A percentile compares a stretch with the other conserved stretches of the same genome.
Conservation (phyloP, 2,888 invertebrate species). For the Epinotia nisella region DNA sequence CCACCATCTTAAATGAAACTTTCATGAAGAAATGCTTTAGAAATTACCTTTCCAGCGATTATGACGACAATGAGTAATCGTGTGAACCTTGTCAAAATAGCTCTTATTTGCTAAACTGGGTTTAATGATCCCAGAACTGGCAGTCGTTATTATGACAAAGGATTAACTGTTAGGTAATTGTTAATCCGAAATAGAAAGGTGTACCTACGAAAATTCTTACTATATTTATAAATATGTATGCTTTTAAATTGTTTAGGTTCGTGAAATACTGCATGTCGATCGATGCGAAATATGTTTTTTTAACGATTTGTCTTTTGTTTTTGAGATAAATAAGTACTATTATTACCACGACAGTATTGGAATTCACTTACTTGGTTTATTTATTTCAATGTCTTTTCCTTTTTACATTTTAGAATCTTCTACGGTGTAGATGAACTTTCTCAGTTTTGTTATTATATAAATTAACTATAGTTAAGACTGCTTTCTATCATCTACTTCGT, state of each 20-base stretch:
- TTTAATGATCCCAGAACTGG: constrained; percentile 6
- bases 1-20: not conserved
- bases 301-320: too few species aligned
- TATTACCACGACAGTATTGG: too few species aligned
- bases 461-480: not conserved
- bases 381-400: too few species aligned
- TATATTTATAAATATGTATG: too few species aligned
- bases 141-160: constrained; percentile 6
- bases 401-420: not conserved
- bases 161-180: not conserved
- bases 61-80: constrained; percentile 30
- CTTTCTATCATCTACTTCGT: not conserved
- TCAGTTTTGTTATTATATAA: not conserved
- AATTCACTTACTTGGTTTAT: too few species aligned
- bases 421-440: not conserved
- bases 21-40: constrained; percentile 10
- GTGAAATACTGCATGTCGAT: too few species aligned
- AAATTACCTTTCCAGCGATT: constrained; percentile 18
- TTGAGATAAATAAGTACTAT: too few species aligned
- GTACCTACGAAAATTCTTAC: not conserved
- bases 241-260: too few species aligned
- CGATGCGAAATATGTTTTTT: too few species aligned
- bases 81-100: constrained; percentile 32
- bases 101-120: constrained; percentile 22
- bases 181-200: constrained; percentile 2